Base-by-base conservation (phyloP, 2,113 vertebrate genomes). In the Lycaon pictus region DNA sequence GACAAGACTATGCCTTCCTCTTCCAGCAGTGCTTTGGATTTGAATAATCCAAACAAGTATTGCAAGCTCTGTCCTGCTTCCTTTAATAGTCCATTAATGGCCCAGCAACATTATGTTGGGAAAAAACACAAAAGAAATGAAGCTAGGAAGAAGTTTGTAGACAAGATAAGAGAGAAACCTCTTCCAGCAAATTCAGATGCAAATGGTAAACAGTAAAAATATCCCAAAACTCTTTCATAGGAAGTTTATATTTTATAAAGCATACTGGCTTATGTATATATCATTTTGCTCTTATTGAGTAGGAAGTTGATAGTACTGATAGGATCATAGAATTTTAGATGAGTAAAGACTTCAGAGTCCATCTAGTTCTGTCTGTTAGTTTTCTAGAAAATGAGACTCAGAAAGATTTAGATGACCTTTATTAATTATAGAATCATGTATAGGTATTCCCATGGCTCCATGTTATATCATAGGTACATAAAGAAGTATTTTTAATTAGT, bases 41-140 rank as follows among this genome's bases (percentile, higher is more conserved):
- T 99, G 65, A 99, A 96, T 85, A 98, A 99, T 97, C 97, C 98
- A 9, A 98, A 98, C 84, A 99, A 98, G 92, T 98, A 98, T 98
- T 99, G 99, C 88, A 93, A 97, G 25, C 98, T 99, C 37, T 99
- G 99, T 77, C 97, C 95, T 4, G 98, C 98, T 89, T 98, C 98
- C 7, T 99, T 99, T 96, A 99, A 99, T 96, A 99, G 99, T 88
- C 98, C 99, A 6, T 56, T 98, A 37, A 98, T 98, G 96, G 99
- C 99, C 56, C 96, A 98, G 93, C 98, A 99, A 93, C 99, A 99
- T 97, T 99, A 99, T 94, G 97, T 96, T 56, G 99, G 99, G 62
- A 98, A 99, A 95, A 99, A 99, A 94, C 99, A 99, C 98, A 99
- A 99, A 97, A 99, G 98, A 95, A 99, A 99, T 32, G 98, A 99